Percentiles rank a stretch among this genome's conserved stretches.
Conservation (phyloP, 2,113 vertebrate genomes). For the Perccottus glenii region DNA sequence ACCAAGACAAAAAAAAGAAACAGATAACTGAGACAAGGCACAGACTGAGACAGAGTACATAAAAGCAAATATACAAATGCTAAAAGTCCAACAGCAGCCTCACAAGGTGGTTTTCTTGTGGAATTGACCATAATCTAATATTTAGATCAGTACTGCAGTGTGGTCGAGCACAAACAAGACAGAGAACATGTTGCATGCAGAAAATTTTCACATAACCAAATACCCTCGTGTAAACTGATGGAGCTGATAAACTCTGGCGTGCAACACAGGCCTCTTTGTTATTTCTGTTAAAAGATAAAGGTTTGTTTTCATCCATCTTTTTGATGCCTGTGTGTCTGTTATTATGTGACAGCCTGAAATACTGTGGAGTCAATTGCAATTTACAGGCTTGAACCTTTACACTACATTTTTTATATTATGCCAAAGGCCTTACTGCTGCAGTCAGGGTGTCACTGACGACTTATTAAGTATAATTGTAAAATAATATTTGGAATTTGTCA, state of each 20-base stretch:
- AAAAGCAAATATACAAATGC: too few species aligned
- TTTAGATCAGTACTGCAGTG: too few species aligned
- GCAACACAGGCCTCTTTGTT: slow-evolving; percentile 1
- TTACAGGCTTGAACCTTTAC: slow-evolving; percentile 45
- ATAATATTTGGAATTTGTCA: slow-evolving; percentile 58
- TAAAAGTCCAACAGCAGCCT: too few species aligned
- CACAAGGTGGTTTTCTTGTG: too few species aligned
- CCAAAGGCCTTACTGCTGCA: slow-evolving; percentile 45
- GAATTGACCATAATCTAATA: too few species aligned
- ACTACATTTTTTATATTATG: slow-evolving; percentile 54
- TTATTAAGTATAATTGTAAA: slow-evolving; percentile 52
- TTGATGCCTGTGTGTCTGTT: slow-evolving; percentile 1
- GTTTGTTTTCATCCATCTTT: neutral
- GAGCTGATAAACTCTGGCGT: neutral
- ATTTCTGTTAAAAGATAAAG: neutral
- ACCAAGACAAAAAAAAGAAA: too few species aligned
- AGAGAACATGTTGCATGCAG: too few species aligned
- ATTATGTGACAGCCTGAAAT: slow-evolving; percentile 47
- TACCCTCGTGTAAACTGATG: neutral
- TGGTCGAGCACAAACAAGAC: too few species aligned
- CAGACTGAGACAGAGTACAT: too few species aligned
- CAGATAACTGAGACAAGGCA: too few species aligned
- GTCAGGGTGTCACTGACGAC: slow-evolving; percentile 40
- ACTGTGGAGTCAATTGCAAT: slow-evolving; percentile 37
- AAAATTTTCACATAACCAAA: neutral